Base-by-base conservation (phyloP, 1,140 invertebrate species). In the Trichogramma pretiosum region DNA sequence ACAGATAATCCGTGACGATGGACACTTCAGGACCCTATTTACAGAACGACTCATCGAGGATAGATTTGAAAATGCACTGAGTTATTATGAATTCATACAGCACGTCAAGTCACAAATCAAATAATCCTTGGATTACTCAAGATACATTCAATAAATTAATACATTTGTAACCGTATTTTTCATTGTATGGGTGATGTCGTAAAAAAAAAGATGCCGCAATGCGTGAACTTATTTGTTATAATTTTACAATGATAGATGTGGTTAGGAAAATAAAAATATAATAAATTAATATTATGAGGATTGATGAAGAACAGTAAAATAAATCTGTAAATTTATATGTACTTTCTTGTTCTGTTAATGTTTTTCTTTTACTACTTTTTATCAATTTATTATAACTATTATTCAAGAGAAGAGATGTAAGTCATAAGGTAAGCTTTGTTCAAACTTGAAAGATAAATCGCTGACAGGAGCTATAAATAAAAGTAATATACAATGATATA, bases 11-110 rank as follows among this genome's bases (percentile, higher is more conserved):
- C 87, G 93, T 63, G 94, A 98, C 61, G 94, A 94, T 67, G 89
- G 89, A 62, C 85, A 84, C 47, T 77, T 82, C 37, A 78, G 88
- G 52, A 76, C 78, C 32, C 63, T 83, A 48, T 97, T 99, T 70
- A 81, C 90, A 18, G 89, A 95, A 54, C 81, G 83, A 55, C 77
- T 99, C 56, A 78, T 97, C 19, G 95, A 99, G 71, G 96, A 99
- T 72, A 77, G 93, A 61, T 84, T 87, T 53, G 94, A 98, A 70
- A 86, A 85, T 50, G 84, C 89, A 37, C 82, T 95, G 68, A 94
- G 91, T 56, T 98, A 98, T 71, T 91, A 93, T 70, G 96, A 99
- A 80, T 99, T 98, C 74, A 77, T 99, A 63, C 93, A 98, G 72
- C 90, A 96, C 74, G 74, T 99, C 48, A 91, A 93, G 71, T 82